Evolutionary conservation across 2,888 invertebrate genomes (phyloP).

Genomic region (Drosophila meridiana): DNA sequence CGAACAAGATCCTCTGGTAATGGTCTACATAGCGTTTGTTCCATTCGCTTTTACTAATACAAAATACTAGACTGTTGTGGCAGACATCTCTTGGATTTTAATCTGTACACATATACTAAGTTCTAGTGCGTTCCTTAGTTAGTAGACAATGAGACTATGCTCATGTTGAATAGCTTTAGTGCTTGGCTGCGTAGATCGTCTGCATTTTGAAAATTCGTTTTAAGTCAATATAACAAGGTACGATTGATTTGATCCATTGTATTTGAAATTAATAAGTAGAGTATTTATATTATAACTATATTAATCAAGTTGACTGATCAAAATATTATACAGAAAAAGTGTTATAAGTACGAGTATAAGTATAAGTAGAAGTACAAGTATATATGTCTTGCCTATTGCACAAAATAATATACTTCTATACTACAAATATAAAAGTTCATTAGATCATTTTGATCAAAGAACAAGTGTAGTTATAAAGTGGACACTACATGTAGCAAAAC

Average conservation of each 20-base stretch:
- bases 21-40: conserved; percentile 43
- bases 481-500: too few species aligned
- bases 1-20: conserved; percentile 48
- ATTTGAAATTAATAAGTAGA: neutral
- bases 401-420: too few species aligned
- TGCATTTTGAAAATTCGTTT: neutral
- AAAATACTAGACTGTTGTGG: neutral
- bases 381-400: too few species aligned
- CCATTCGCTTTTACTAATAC: conserved; percentile 66
- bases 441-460: too few species aligned
- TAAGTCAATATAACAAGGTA: neutral
- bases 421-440: too few species aligned
- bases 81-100: neutral
- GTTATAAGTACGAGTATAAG: too few species aligned
- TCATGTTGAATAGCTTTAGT: neutral
- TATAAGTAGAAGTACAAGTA: too few species aligned
- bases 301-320: neutral
- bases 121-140: neutral
- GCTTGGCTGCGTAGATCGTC: neutral
- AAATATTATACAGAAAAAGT: neutral
- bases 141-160: neutral
- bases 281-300: neutral
- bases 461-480: too few species aligned
- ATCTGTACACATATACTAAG: neutral
- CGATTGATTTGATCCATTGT: too few species aligned